Evolutionary conservation across 2,888 invertebrate species (phyloP), one percentile per base, ranked within the genome.

Genomic region (Caenorhabditis sp.): DNA sequence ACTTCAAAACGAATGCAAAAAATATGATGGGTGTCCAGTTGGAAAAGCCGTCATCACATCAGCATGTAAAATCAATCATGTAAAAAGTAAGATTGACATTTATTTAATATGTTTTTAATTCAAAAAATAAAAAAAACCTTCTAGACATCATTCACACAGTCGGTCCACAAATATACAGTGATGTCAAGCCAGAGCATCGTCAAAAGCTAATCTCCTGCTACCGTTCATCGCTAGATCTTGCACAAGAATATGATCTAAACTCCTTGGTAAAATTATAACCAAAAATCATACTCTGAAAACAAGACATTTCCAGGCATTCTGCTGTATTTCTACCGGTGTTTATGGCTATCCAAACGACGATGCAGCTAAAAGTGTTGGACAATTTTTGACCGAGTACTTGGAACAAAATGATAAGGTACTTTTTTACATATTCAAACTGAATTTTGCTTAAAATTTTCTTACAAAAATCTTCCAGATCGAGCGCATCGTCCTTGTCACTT

Each of bases 241-340:
- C 88, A 17, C 76, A 82, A 60, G 82, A 88, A 64, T 70, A 88
- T 75, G 88, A 91, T 1, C 83, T 94, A 1, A 89, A 90, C 58
- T 91, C 92, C 5, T 91, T 94, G 57, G 94, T 91, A 87, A 88
- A 89, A 85, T 50, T 50, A 26, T 59, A 20, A 31, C 12, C 10
- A 17, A 1, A 59, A 12, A 20, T 14, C 17, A 31, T 20, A 21
- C 4, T 7, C 5, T 31, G 31, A 31, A 31, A 31, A 10, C 31
- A 17, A 17, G n/a, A 5, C 5, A 36, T 43, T 87, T 87, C 38
- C 82, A 91, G 90, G 91, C 94, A 0, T 94, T 95, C 87, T 94
- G 94, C 0, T 95, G 95, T 87, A 93, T 95, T 85, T 93, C 94
- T 0, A 95, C 95, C 4, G 95, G 95, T n/a, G 91, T 95, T 74